Evolutionary conservation across 2,888 invertebrate species (phyloP).

Genomic region (Salticus scenicus): DNA sequence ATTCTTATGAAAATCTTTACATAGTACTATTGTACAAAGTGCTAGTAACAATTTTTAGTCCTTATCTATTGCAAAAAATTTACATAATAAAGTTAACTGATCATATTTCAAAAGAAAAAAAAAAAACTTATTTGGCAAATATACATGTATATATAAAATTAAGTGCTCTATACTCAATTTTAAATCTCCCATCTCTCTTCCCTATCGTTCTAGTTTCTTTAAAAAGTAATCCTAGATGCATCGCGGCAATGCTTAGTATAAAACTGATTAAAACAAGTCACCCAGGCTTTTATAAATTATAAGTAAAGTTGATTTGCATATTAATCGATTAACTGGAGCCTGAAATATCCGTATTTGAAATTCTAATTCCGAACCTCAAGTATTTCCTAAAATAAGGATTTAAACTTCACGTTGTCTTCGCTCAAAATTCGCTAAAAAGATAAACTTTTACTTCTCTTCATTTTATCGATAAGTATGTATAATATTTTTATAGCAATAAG

Average conservation of each 20-base stretch:
- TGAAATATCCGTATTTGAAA: constrained; percentile 30
- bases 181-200: neutral
- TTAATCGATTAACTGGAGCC: constrained; percentile 24
- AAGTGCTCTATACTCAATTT: neutral
- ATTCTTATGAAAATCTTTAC: too few species aligned
- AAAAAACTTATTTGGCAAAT: too few species aligned
- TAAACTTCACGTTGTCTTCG: constrained; percentile 10
- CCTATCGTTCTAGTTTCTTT: neutral
- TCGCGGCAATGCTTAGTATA: neutral
- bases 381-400: constrained; percentile 21
- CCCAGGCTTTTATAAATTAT: constrained; percentile 20
- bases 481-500: constrained; percentile 4
- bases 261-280: neutral
- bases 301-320: constrained; percentile 19
- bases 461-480: constrained; percentile 1
- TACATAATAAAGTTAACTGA: too few species aligned
- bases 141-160: too few species aligned
- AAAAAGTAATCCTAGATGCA: neutral
- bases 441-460: constrained; percentile 1
- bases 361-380: constrained; percentile 17
- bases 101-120: too few species aligned
- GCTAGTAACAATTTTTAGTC: too few species aligned
- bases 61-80: too few species aligned
- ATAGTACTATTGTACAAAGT: too few species aligned
- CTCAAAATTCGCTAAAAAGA: neutral